phyloP scores from a whole-genome alignment of 2,888 invertebrate species.

The Dendrolimus houi region DNA sequence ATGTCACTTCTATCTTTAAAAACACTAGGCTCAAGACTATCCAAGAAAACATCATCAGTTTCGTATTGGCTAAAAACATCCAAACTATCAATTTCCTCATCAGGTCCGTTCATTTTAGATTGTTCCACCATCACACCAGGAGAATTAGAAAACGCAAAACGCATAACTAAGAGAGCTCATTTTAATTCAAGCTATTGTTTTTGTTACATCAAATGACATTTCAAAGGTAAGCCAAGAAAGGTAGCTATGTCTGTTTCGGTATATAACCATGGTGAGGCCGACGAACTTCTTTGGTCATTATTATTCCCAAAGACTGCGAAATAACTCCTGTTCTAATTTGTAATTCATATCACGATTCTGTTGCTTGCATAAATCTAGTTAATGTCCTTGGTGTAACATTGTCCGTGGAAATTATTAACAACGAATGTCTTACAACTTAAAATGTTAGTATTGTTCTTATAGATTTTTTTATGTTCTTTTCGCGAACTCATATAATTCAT shows the following conservation, averaged over 20 bases:
- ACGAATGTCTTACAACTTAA: not conserved
- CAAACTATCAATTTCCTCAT: slow-evolving; percentile 55
- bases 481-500: not conserved
- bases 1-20: slow-evolving; percentile 44
- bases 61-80: slow-evolving; percentile 46
- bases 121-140: slow-evolving; percentile 51
- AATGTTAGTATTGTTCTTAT: not conserved
- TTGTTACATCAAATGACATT: slow-evolving; percentile 38
- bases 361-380: slow-evolving; percentile 46
- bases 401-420: slow-evolving; percentile 16
- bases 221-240: slow-evolving; percentile 37
- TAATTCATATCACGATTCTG: slow-evolving; percentile 56
- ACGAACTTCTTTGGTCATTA: slow-evolving; percentile 60
- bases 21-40: slow-evolving; percentile 55
- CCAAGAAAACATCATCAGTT: slow-evolving; percentile 47
- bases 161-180: slow-evolving; percentile 13
- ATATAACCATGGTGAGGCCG: slow-evolving; percentile 51
- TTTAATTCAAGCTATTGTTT: slow-evolving; percentile 19
- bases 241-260: slow-evolving; percentile 41
- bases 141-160: slow-evolving; percentile 11
- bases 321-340: slow-evolving; percentile 41
- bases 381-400: slow-evolving; percentile 35
- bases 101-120: slow-evolving; percentile 49
- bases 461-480: not conserved
- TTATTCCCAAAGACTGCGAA: slow-evolving; percentile 64